Evolutionary conservation across 2,888 invertebrate genomes (phyloP).

Genomic region (Lochmaea capreae): DNA sequence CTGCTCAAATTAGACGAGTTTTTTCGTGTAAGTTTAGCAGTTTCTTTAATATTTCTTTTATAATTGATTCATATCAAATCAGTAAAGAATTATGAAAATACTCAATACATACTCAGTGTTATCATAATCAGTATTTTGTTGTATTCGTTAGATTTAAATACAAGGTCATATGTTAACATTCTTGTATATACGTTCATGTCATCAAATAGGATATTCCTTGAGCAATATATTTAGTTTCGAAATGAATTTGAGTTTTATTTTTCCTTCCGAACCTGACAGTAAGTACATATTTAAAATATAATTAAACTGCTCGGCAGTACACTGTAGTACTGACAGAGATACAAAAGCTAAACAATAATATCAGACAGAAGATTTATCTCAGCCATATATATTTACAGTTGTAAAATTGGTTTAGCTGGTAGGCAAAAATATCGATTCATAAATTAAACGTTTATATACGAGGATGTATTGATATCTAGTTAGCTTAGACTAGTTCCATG

Average conservation of each 20-base stretch:
- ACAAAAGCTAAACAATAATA: too few species aligned
- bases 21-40: slow-evolving; percentile 38
- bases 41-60: slow-evolving; percentile 54
- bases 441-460: too few species aligned
- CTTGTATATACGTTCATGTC: slow-evolving; percentile 56
- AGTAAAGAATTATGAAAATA: slow-evolving; percentile 62
- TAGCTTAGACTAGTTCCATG: too few species aligned
- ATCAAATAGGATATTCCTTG: slow-evolving; percentile 56
- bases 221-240: slow-evolving; percentile 59
- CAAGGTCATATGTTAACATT: slow-evolving; percentile 46
- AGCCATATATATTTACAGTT: too few species aligned
- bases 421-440: too few species aligned
- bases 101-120: slow-evolving; percentile 56
- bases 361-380: too few species aligned
- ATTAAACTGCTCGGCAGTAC: too few species aligned
- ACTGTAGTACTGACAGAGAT: too few species aligned
- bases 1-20: slow-evolving; percentile 53
- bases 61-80: slow-evolving; percentile 66
- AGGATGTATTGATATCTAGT: too few species aligned
- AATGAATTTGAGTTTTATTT: slow-evolving; percentile 30
- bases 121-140: slow-evolving; percentile 56
- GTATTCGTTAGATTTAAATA: slow-evolving; percentile 43
- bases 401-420: too few species aligned
- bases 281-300: too few species aligned
- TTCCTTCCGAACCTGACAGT: not conserved